These are phyloP conservation scores for Troides helena DNA, from an alignment of 2,888 invertebrate genomes.

Conservation along the genomic window DNA sequence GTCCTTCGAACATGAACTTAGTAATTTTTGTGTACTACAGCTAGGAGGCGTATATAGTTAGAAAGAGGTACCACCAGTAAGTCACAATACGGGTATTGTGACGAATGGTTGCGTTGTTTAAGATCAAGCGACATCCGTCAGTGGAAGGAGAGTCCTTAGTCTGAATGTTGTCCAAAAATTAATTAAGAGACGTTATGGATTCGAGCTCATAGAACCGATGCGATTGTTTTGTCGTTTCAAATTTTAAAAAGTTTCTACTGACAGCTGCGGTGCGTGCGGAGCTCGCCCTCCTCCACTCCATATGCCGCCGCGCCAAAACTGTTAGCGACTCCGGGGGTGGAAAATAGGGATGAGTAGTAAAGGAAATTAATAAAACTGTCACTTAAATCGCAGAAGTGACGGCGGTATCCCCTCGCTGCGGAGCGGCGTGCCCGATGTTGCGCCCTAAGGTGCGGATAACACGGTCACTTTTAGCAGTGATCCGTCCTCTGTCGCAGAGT, in stretches of 20 bases:
- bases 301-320: conserved; percentile 67
- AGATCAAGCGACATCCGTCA: no score
- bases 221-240: conserved; percentile 29
- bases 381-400: conserved; percentile 81
- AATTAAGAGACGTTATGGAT: conserved; percentile 13
- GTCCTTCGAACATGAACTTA: no score
- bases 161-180: background rate
- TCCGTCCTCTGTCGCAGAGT: conserved; percentile 36
- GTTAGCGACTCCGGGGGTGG: conserved; percentile 69
- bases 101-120: no score
- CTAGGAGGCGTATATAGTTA: no score
- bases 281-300: conserved; percentile 47
- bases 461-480: conserved; percentile 42
- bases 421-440: conserved; percentile 45
- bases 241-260: conserved; percentile 43
- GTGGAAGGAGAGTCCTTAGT: no score
- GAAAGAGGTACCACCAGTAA: no score
- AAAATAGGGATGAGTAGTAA: conserved; percentile 71
- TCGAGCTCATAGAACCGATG: conserved; percentile 18
- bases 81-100: no score
- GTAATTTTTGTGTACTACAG: no score
- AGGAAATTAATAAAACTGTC: conserved; percentile 89
- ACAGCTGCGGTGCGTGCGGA: conserved; percentile 46
- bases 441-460: conserved; percentile 43
- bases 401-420: conserved; percentile 60